A percentile compares a stretch with the other conserved stretches of the same genome.
These are phyloP conservation scores for Allophyes oxyacanthae DNA, from an alignment of 2,888 invertebrate species.

Conservation along the genomic window DNA sequence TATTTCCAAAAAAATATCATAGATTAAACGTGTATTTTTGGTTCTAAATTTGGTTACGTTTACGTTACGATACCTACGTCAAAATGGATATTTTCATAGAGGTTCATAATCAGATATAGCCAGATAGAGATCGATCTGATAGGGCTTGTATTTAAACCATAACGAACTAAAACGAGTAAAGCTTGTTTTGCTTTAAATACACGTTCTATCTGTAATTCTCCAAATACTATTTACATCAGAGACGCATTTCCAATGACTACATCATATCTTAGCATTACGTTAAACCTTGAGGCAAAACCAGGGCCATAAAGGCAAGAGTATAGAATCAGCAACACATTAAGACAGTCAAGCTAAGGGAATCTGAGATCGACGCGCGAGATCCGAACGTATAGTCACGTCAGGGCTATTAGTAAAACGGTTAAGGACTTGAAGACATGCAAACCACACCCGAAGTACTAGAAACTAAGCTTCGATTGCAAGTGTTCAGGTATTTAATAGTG, in stretches of 20 bases:
- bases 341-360: conserved; percentile 61
- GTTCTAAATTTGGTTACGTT: no score
- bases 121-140: no score
- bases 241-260: conserved; percentile 17
- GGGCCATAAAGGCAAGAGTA: conserved; percentile 65
- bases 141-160: no score
- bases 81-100: no score
- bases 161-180: no score
- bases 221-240: conserved; percentile 22
- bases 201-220: not conserved
- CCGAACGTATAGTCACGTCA: conserved; percentile 81
- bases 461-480: conserved; percentile 11
- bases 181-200: no score
- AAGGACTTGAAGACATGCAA: conserved; percentile 79
- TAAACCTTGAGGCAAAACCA: conserved; percentile 58
- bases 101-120: no score
- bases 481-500: no score
- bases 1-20: no score
- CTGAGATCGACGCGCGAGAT: conserved; percentile 76
- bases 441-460: conserved; percentile 47
- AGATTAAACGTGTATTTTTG: no score
- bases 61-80: no score
- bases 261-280: conserved; percentile 51
- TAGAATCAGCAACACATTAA: conserved; percentile 78
- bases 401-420: conserved; percentile 78